Base-by-base conservation (phyloP, 2,113 vertebrate species). In the Oplegnathus fasciatus region DNA sequence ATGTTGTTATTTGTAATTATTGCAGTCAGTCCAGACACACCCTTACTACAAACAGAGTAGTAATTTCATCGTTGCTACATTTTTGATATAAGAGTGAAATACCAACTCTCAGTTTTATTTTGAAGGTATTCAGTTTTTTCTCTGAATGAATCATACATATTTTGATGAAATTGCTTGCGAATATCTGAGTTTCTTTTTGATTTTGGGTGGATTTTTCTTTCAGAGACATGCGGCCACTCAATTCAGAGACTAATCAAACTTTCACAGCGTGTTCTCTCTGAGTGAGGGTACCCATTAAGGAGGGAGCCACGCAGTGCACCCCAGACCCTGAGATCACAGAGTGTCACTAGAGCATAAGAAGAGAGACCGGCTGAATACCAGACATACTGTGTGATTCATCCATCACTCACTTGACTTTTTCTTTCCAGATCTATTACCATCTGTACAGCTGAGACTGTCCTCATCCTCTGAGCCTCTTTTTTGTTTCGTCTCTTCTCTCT, bases 281-380 rank as follows among this genome's bases (percentile, higher is more conserved):
- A 81, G 57, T 80, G 44, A 78, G 76, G 58, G 28, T 76, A 71
- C 66, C 90, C 77, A 89, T 91, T 91, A 91, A 57, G 72, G 57
- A 74, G 65, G 44, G 15, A 89, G 58, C 55, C 70, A 55, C 71
- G 85, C 79, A 52, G 42, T 67, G 28, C 64, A 83, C 86, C 64
- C 42, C 9, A 24, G 83, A 90, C 87, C 76, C 72, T 22, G 34
- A 82, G 86, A 92, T 93, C 80, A 86, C 83, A 73, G 48, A 40
- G 69, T 71, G 65, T 85, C 86, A 84, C 75, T 75, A 46, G 62
- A 61, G 46, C 75, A 75, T 85, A 69, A 80, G 83, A 86, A 46
- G 54, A 67, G 75, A 78, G 78, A 55, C 26, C 2, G 32, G 46
- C 74, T 54, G 70, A 90, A 71, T 72, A 75, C 3, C 61, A 86